These are phyloP conservation scores for Desoria tigrina DNA, from an alignment of 2,888 invertebrate genomes.

Conservation along the genomic window DNA sequence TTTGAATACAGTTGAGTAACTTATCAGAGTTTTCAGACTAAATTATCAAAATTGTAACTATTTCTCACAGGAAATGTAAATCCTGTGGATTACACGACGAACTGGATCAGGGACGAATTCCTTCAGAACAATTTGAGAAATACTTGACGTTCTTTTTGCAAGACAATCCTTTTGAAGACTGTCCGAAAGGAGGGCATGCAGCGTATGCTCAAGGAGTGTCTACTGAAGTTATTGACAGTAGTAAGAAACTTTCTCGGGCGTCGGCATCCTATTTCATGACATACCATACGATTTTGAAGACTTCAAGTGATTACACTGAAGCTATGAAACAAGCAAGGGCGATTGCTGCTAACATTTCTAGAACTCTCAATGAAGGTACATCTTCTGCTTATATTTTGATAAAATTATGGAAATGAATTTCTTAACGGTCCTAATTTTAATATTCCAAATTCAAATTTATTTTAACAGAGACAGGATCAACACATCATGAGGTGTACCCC, in stretches of 20 bases:
- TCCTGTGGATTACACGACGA: constrained; percentile 17
- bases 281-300: constrained; percentile 79
- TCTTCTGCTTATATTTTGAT: constrained; percentile 1
- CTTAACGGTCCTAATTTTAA: neutral
- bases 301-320: constrained; percentile 78
- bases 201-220: constrained; percentile 69
- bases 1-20: too few relatives aligned
- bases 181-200: constrained; percentile 83
- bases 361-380: constrained; percentile 64
- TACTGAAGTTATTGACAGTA: constrained; percentile 60
- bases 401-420: neutral
- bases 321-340: constrained; percentile 75
- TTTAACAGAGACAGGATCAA: constrained; percentile 47
- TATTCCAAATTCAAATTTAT: neutral
- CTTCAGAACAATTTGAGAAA: constrained; percentile 70
- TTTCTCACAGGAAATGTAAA: constrained; percentile 26
- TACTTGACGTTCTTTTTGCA: constrained; percentile 79
- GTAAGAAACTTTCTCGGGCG: constrained; percentile 57
- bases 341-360: constrained; percentile 74
- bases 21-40: too few relatives aligned
- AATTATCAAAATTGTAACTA: too few relatives aligned
- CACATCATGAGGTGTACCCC: constrained; percentile 51
- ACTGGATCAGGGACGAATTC: constrained; percentile 56
- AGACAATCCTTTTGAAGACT: constrained; percentile 73
- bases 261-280: constrained; percentile 84